phyloP scores from a whole-genome alignment of 2,888 invertebrate species.

The Stegophylla sp. region DNA sequence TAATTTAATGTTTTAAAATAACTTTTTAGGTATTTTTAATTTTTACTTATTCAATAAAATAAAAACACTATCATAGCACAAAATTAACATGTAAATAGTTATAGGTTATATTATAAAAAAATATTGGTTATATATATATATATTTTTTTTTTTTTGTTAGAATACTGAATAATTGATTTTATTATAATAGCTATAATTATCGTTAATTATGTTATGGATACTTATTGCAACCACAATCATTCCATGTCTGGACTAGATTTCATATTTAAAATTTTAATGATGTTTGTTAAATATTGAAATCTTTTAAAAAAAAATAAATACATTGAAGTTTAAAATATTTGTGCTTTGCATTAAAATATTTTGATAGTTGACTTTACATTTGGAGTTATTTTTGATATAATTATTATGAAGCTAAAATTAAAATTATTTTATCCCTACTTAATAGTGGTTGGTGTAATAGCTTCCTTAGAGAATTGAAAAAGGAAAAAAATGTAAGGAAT shows the following conservation, averaged over 20 bases:
- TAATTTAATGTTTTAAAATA: background rate
- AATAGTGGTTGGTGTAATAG: too few relatives aligned
- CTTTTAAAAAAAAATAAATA: background rate
- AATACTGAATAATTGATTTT: slow-evolving; percentile 5
- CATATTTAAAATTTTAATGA: slow-evolving; percentile 12
- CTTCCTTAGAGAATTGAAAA: too few relatives aligned
- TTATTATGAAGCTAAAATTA: too few relatives aligned
- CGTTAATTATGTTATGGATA: slow-evolving; percentile 19
- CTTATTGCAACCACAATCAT: background rate
- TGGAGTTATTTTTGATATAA: background rate
- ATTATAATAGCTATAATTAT: background rate
- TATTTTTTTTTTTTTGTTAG: slow-evolving; percentile 9
- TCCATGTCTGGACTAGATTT: background rate
- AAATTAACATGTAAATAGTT: background rate
- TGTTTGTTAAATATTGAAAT: slow-evolving; percentile 4
- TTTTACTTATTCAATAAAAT: slow-evolving; percentile 20
- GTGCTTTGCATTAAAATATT: slow-evolving; percentile 23
- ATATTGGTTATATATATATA: slow-evolving; percentile 5
- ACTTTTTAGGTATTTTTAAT: slow-evolving; percentile 10
- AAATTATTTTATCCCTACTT: too few relatives aligned
- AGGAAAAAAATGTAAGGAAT: too few relatives aligned
- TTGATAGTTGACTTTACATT: slow-evolving; percentile 62
- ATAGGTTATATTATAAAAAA: slow-evolving; percentile 14
- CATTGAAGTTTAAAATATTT: slow-evolving; percentile 19
- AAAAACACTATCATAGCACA: slow-evolving; percentile 30